Percentiles rank a stretch among this genome's conserved stretches.
Conservation (phyloP, 2,797 vertebrate species). For the Microcaecilia unicolor region DNA sequence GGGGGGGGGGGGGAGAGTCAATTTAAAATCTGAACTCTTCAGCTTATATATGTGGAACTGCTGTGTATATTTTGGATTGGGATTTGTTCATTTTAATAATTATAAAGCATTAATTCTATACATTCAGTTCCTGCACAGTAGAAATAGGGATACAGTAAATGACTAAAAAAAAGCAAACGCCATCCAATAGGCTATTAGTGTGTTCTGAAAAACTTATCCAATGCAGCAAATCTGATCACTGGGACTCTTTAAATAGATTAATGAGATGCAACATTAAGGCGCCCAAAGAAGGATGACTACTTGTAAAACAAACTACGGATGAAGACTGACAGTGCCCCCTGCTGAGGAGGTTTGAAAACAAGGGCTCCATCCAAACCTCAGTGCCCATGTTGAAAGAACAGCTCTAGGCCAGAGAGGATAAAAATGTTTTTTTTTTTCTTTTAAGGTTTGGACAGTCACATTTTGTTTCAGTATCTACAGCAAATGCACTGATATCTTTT, state of each 20-base stretch:
- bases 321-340: too few species aligned
- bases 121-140: too few species aligned
- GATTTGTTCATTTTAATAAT: background rate
- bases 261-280: slow-evolving; percentile 20
- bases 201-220: background rate
- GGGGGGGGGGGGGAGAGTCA: too few species aligned
- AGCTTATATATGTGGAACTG: background rate
- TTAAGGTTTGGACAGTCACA: background rate
- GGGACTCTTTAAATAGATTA: slow-evolving; percentile 9
- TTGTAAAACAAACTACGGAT: background rate
- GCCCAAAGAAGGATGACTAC: slow-evolving; percentile 9
- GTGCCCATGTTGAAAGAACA: too few species aligned
- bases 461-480: slow-evolving; percentile 4
- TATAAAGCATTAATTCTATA: too few species aligned
- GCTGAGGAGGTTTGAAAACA: too few species aligned
- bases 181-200: background rate
- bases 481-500: too few species aligned
- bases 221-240: background rate
- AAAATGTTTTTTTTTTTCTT: too few species aligned
- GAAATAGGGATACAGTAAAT: too few species aligned
- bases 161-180: too few species aligned
- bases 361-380: too few species aligned
- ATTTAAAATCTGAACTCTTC: background rate
- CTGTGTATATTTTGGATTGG: background rate
- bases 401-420: too few species aligned